Base-by-base conservation (phyloP, 2,113 vertebrate genomes). In the Danio rerio region DNA sequence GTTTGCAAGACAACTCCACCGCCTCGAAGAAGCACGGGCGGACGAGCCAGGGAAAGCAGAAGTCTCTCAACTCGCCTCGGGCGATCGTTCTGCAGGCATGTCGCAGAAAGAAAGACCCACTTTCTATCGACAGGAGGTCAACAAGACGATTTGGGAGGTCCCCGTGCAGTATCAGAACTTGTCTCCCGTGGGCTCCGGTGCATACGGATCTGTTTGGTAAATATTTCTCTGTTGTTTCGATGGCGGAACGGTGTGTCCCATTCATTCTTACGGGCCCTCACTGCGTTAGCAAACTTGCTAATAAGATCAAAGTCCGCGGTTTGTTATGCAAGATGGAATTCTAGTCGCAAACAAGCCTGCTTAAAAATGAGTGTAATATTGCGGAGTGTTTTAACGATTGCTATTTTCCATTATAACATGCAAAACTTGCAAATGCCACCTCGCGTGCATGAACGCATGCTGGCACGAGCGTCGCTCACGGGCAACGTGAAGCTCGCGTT, bases 131-230 rank as follows among this genome's bases (percentile, higher is more conserved):
- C 96, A 98, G 90, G 98, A 99, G 90, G 95, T 99, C 86, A 99
- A 98, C 91, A 99, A 99, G 92, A 97, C 97, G 0, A 94, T 97
- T 85, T 99, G 98, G 98, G 97, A 98, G 93, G 97, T 97, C 71
- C 97, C 97, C 15, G 93, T 95, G 80, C 93, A 96, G 8, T 99
- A 99, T 90, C 94, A 97, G 90, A 96, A 89, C 88, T 92, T 99
- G 72, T 95, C 95, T 56, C 96, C 97, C 0, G 97, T 99, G 58
- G 97, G 98, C 49, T 99, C 98, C 0, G 98, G 98, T 12, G 97
- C 98, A 82, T 99, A 99, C 81, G 98, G 98, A 90, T 96, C 98
- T 0, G 98, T 99, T 31, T 97, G 98, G 98, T 99, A 92, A 96
- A 80, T 85, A 78, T 31, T 0, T 68, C 20, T 20, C 31, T 65